These are phyloP conservation scores for Neosilurus mollespiculum DNA, from an alignment of 2,797 vertebrate species.

Conservation along the genomic window DNA sequence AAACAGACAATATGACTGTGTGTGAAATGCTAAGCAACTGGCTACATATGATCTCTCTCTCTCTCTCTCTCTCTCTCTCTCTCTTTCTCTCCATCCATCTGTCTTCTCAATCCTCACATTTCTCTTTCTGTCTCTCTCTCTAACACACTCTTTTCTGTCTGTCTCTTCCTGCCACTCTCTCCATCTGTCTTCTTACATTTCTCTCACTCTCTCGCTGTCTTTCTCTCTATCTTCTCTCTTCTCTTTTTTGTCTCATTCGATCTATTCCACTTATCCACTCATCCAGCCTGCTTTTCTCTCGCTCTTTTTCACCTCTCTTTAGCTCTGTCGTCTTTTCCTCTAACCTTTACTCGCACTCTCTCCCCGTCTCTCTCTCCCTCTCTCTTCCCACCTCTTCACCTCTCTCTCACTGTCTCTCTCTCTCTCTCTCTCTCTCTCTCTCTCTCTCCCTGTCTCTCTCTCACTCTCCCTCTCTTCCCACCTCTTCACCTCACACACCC, in stretches of 20 bases:
- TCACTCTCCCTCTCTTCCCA: neutral
- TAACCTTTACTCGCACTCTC: neutral
- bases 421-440: neutral
- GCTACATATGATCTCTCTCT: constrained; percentile 54
- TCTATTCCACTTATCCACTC: no score
- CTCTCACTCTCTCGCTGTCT: neutral
- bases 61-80: constrained; percentile 1
- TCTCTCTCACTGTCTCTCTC: neutral
- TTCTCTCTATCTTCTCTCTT: neutral
- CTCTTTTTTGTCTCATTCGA: no score
- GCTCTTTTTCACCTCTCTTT: neutral
- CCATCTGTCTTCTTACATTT: neutral
- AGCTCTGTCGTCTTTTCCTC: no score
- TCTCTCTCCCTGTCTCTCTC: neutral
- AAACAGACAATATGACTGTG: constrained; percentile 12
- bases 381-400: neutral
- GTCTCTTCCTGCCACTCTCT: no score
- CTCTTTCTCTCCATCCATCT: neutral
- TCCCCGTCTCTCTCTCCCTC: neutral
- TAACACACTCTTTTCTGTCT: no score
- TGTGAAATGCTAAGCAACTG: constrained; percentile 14
- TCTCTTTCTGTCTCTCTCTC: no score
- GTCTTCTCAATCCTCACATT: no score
- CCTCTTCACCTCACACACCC: neutral
- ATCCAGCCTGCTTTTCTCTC: neutral